Evolutionary conservation across 2,888 invertebrate genomes (phyloP).

Genomic region (Graphium colonna): DNA sequence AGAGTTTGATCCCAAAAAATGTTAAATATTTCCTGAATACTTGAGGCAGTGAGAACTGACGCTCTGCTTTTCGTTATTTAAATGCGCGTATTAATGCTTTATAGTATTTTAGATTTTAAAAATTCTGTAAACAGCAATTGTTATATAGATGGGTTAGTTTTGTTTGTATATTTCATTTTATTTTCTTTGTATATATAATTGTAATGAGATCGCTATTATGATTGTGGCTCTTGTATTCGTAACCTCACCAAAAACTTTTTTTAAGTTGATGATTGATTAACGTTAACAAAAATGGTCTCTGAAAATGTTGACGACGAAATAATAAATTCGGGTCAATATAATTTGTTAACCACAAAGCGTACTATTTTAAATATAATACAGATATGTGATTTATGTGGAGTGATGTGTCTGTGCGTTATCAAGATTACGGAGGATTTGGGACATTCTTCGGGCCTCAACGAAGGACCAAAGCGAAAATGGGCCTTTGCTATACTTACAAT

Average conservation of each 20-base stretch:
- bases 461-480: conserved; percentile 15
- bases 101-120: neutral
- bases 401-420: conserved; percentile 19
- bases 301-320: neutral
- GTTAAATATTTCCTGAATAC: conserved; percentile 14
- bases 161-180: neutral
- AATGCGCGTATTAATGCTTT: no score
- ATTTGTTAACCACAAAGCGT: conserved; percentile 8
- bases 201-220: no score
- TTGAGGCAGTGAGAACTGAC: conserved; percentile 3
- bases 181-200: no score
- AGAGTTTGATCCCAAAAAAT: conserved; percentile 16
- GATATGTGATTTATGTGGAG: conserved; percentile 15
- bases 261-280: no score
- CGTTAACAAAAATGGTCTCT: no score
- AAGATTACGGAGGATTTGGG: conserved; percentile 21
- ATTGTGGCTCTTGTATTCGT: no score
- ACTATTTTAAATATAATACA: conserved; percentile 3
- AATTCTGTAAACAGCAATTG: neutral
- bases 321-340: conserved; percentile 17
- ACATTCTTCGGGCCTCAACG: conserved; percentile 18
- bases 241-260: no score
- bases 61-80: conserved; percentile 2
- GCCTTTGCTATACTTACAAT: conserved; percentile 3
- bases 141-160: no score